Evolutionary conservation across 1,140 invertebrate species (phyloP).

Genomic region (Condylostylus longicornis): DNA sequence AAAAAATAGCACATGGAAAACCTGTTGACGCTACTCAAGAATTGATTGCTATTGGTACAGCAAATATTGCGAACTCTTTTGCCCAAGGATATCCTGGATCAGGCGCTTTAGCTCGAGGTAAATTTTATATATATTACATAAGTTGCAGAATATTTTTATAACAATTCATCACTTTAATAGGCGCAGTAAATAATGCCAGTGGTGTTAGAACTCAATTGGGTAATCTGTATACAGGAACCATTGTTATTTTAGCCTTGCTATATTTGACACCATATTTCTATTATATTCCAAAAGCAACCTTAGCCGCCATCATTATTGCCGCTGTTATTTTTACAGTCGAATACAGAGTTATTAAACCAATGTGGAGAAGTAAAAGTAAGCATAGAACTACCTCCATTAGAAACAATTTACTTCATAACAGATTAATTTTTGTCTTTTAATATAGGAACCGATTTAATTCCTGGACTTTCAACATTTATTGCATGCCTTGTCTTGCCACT

Average conservation of each 20-base stretch:
- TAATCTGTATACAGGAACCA: constrained; percentile 50
- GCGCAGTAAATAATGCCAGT: constrained; percentile 80
- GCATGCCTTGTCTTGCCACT: constrained; percentile 67
- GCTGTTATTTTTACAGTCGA: constrained; percentile 77
- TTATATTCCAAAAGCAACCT: constrained; percentile 63
- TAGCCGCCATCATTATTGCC: constrained; percentile 67
- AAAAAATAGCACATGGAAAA: constrained; percentile 44
- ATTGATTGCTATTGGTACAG: constrained; percentile 63
- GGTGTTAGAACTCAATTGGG: constrained; percentile 78
- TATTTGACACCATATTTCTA: constrained; percentile 65
- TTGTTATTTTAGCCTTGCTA: constrained; percentile 55
- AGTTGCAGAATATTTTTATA: no score
- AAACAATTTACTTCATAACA: no score
- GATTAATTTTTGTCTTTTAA: constrained; percentile 13
- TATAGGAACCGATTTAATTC: constrained; percentile 72
- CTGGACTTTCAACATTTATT: constrained; percentile 67
- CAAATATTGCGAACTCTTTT: constrained; percentile 79
- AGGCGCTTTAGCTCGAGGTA: constrained; percentile 63
- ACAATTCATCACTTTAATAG: no score
- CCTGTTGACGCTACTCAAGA: constrained; percentile 73
- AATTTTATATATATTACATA: no score
- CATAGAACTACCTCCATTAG: no score
- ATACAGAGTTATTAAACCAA: constrained; percentile 53
- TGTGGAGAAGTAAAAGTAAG: constrained; percentile 67
- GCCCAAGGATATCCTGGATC: constrained; percentile 72